phyloP scores from a whole-genome alignment of 2,113 vertebrate species.

The Corapipo altera region DNA sequence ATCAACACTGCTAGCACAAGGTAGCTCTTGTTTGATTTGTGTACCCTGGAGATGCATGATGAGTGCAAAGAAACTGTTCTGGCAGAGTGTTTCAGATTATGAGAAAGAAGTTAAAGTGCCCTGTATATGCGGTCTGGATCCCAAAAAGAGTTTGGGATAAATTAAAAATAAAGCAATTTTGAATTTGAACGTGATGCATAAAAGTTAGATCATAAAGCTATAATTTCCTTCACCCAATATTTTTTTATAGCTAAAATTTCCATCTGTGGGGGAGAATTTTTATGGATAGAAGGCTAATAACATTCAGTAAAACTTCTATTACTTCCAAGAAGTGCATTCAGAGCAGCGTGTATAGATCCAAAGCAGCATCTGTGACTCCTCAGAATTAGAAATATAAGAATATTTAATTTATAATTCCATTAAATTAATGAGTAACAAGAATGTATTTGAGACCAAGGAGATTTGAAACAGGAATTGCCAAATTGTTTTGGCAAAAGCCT shows the following conservation, averaged over 20 bases:
- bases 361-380: not conserved
- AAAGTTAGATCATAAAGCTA: not conserved
- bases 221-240: slow-evolving; percentile 2
- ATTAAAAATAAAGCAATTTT: slow-evolving; percentile 18
- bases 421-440: not conserved
- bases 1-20: slow-evolving; percentile 43
- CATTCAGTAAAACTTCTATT: not conserved
- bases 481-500: not conserved
- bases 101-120: slow-evolving; percentile 5
- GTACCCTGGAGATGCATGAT: slow-evolving; percentile 51
- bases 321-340: not conserved
- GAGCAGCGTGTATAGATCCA: not conserved
- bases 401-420: not conserved
- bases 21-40: slow-evolving; percentile 45
- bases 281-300: not conserved
- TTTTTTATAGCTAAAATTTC: slow-evolving; percentile 32
- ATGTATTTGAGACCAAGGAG: not conserved
- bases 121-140: not conserved
- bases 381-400: not conserved
- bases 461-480: not conserved
- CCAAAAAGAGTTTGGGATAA: not conserved
- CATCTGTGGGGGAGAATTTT: not conserved
- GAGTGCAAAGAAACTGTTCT: not conserved
- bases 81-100: not conserved
- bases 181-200: not conserved